These are phyloP conservation scores for Muntiacus muntjak DNA, from an alignment of 2,113 vertebrate genomes.

Conservation along the genomic window DNA sequence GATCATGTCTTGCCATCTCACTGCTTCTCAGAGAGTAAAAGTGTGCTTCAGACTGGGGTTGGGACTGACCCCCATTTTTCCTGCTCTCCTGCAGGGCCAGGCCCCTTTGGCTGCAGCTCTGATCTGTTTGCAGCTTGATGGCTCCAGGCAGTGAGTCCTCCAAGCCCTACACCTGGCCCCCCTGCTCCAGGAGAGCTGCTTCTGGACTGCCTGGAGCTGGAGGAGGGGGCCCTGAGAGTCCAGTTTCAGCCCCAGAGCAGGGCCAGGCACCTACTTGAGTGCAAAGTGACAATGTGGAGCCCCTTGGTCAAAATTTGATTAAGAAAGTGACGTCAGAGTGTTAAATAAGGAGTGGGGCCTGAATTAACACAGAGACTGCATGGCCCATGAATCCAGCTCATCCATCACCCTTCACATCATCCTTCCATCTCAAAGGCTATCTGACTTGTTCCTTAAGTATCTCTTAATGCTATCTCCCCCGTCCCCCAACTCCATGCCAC, in stretches of 20 bases:
- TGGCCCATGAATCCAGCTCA: neutral
- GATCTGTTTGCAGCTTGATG: neutral
- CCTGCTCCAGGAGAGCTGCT: neutral
- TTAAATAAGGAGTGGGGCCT: neutral
- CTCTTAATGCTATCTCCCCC: neutral
- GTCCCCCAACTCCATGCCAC: neutral
- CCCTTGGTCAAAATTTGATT: neutral
- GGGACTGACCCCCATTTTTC: neutral
- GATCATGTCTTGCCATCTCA: neutral
- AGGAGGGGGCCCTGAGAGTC: neutral
- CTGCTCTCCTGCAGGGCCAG: neutral
- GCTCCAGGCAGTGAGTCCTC: neutral
- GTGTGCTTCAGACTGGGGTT: neutral
- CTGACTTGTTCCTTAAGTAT: neutral
- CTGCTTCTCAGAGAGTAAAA: neutral
- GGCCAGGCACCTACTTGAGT: neutral
- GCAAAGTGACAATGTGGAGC: neutral
- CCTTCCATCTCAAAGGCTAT: neutral
- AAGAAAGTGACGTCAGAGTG: neutral
- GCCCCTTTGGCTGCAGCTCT: neutral
- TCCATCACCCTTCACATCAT: neutral
- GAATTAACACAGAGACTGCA: rapidly evolving
- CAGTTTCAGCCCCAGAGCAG: neutral
- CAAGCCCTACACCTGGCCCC: neutral
- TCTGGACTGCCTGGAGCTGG: neutral